Evolutionary conservation across 2,113 vertebrate species (phyloP), one percentile per base, ranked within the genome.

Genomic region (Morone saxatilis): DNA sequence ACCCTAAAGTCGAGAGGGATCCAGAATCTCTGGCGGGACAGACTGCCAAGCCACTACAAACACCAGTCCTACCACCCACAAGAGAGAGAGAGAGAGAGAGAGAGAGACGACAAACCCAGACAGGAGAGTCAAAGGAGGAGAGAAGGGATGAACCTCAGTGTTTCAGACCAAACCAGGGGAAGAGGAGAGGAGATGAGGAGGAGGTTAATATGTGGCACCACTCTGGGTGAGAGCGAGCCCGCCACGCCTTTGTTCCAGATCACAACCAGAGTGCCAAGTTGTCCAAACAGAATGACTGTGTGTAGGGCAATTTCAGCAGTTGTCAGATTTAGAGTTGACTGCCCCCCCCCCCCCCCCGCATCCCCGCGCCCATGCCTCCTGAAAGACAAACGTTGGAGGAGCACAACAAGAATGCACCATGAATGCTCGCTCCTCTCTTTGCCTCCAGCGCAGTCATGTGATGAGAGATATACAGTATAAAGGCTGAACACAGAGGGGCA

Each of bases 271-370:
- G 96, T 93, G 90, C 87, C 78, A 85, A 94, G 93, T 94, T 93
- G 91, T 94, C 95, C 92, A 94, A 95, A 95, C 94, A 93, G 90
- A 95, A 94, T 89, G 94, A 94, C 92, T 91, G 94, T 91, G 90
- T 94, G 95, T n/a, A 94, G 93, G 94, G 95, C 94, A 96, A 96
- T 96, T 96, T 95, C 92, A 84, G 94, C 94, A 96, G 96, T 96
- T 96, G 95, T 96, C 95, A 95, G 94, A 93, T 95, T 95, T 88
- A 91, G 91, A 94, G 90, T 81, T 85, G 76, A 81, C 87, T 87
- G 91, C 88, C 54, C 7, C n/a, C 48, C 13, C 2, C 31, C 14
- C 72, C 67, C 54, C 50, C 7, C 22, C 48, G 13, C 1, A 11
- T 71, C 69, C 53, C 86, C 78, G 38, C 79, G n/a, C 65, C 70